Evolutionary conservation across 2,797 vertebrate species (phyloP).

Genomic region (Cynopterus sphinx): DNA sequence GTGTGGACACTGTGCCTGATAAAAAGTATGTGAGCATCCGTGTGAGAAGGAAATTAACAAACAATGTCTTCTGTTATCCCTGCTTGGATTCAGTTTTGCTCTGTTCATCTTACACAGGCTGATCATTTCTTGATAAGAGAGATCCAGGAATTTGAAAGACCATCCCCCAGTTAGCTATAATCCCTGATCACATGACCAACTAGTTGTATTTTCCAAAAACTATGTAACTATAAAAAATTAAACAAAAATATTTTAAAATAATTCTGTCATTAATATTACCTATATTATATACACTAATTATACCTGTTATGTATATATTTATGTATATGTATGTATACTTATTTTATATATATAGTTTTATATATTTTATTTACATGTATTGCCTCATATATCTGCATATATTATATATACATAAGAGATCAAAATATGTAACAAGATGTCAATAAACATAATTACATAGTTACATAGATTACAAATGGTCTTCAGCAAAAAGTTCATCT

Average conservation of each 20-base stretch:
- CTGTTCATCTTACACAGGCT: neutral
- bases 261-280: neutral
- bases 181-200: neutral
- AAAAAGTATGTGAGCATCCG: neutral
- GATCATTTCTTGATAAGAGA: neutral
- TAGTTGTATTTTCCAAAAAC: neutral
- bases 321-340: neutral
- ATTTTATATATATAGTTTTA: neutral
- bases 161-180: neutral
- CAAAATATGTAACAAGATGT: neutral
- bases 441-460: neutral
- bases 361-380: neutral
- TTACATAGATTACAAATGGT: neutral
- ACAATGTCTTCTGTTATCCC: neutral
- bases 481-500: neutral
- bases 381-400: neutral
- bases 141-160: neutral
- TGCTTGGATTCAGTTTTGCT: neutral
- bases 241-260: neutral
- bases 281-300: neutral
- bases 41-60: neutral
- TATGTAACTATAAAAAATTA: neutral
- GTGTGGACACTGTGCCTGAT: neutral
- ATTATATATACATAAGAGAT: no score
- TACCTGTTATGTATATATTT: neutral